Conservation (phyloP, 2,113 vertebrate species). For the Semicossyphus pulcher region DNA sequence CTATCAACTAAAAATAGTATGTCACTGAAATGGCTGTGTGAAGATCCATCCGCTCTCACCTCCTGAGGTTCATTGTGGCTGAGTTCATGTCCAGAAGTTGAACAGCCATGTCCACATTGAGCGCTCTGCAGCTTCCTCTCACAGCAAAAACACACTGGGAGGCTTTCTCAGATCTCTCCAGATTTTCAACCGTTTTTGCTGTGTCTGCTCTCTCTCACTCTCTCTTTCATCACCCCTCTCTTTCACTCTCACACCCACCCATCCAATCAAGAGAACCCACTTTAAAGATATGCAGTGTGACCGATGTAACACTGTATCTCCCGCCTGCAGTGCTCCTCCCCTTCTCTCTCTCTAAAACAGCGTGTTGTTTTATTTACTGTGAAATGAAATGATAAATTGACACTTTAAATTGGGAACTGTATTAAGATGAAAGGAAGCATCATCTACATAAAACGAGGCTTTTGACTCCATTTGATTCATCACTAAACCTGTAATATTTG, state of each 20-base stretch:
- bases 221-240: background rate
- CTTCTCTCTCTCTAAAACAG: background rate
- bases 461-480: too few relatives aligned
- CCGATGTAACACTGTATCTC: background rate
- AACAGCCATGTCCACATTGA: background rate
- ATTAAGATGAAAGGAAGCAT: too few relatives aligned
- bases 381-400: background rate
- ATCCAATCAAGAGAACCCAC: background rate
- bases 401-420: too few relatives aligned
- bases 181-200: constrained; percentile 36
- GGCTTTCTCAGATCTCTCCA: constrained; percentile 23
- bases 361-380: background rate
- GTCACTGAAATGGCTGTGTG: too few relatives aligned
- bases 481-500: too few relatives aligned
- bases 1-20: too few relatives aligned
- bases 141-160: constrained; percentile 40
- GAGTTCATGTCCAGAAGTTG: constrained; percentile 11
- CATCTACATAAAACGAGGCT: too few relatives aligned
- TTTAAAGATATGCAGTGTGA: background rate
- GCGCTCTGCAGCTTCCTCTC: constrained; percentile 25
- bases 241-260: background rate
- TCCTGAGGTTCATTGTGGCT: constrained; percentile 13
- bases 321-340: too few relatives aligned
- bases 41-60: constrained; percentile 29
- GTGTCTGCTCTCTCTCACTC: constrained; percentile 10